These are phyloP conservation scores for Globodera ellingtonae DNA, from an alignment of 1,140 invertebrate genomes.

Conservation along the genomic window DNA sequence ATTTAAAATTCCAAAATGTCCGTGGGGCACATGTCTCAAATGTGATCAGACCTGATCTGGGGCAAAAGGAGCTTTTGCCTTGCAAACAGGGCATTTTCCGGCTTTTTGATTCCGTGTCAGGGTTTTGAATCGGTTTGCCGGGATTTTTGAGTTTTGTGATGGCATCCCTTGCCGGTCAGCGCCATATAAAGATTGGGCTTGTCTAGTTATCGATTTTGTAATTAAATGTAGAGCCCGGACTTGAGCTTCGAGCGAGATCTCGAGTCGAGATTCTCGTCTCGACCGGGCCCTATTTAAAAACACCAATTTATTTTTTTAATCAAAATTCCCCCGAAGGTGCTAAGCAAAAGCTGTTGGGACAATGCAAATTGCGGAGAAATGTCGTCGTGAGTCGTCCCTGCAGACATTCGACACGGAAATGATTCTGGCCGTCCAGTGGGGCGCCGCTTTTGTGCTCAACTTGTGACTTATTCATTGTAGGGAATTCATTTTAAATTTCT, in stretches of 20 bases:
- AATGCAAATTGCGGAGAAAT: constrained; percentile 63
- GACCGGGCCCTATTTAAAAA: too few relatives aligned
- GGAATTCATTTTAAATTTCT: too few relatives aligned
- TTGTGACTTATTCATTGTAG: constrained; percentile 60
- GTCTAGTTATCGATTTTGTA: too few relatives aligned
- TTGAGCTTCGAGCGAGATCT: too few relatives aligned
- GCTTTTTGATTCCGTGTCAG: not conserved
- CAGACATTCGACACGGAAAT: constrained; percentile 48
- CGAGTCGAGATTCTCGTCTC: too few relatives aligned
- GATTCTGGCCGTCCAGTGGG: constrained; percentile 58
- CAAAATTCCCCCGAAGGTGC: not conserved
- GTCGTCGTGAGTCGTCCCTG: constrained; percentile 60
- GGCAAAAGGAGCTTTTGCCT: too few relatives aligned
- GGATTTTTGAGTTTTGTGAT: constrained; percentile 13
- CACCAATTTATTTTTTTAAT: too few relatives aligned
- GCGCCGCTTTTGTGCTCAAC: constrained; percentile 55
- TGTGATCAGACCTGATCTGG: too few relatives aligned
- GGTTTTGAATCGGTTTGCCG: not conserved
- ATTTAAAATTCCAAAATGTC: too few relatives aligned
- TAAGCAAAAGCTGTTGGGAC: constrained; percentile 32
- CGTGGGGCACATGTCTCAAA: too few relatives aligned
- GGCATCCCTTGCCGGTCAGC: constrained; percentile 34
- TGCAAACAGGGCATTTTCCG: constrained; percentile 25
- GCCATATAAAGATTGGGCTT: constrained; percentile 22
- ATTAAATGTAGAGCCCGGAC: too few relatives aligned